phyloP scores from a whole-genome alignment of 2,888 invertebrate genomes.

The Eucriotettix oculatus region DNA sequence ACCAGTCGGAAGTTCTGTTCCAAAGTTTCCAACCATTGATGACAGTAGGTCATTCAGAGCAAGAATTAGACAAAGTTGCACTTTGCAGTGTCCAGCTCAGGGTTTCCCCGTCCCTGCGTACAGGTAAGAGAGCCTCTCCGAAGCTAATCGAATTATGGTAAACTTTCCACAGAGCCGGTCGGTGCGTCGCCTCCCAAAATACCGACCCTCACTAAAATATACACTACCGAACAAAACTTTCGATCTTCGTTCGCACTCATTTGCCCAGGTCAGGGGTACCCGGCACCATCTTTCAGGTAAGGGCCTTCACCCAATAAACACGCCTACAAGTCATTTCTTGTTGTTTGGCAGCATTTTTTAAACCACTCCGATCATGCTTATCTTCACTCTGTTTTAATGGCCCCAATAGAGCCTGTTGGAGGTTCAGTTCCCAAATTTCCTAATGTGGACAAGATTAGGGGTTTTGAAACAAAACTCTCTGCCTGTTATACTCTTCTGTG shows the following conservation, averaged over 20 bases:
- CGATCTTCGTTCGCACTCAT: conserved; percentile 36
- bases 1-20: conserved; percentile 49
- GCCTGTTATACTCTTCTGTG: conserved; percentile 40
- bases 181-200: conserved; percentile 44
- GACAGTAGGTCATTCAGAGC: conserved; percentile 42
- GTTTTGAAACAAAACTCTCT: conserved; percentile 34
- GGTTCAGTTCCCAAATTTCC: conserved; percentile 51
- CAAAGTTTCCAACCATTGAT: conserved; percentile 49
- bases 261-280: conserved; percentile 58
- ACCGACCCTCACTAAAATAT: conserved; percentile 24
- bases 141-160: no score
- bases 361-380: background rate
- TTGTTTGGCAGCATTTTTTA: background rate
- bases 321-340: no score
- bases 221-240: conserved; percentile 18
- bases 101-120: conserved; percentile 48
- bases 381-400: conserved; percentile 15
- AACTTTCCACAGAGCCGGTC: conserved; percentile 31
- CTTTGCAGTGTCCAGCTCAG: conserved; percentile 48
- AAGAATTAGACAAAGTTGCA: conserved; percentile 31
- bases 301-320: background rate
- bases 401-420: conserved; percentile 43
- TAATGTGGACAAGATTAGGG: conserved; percentile 44
- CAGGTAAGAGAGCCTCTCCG: conserved; percentile 37
- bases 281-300: conserved; percentile 40